phyloP scores from a whole-genome alignment of 2,888 invertebrate genomes.

The Glaucopsyche alexis region DNA sequence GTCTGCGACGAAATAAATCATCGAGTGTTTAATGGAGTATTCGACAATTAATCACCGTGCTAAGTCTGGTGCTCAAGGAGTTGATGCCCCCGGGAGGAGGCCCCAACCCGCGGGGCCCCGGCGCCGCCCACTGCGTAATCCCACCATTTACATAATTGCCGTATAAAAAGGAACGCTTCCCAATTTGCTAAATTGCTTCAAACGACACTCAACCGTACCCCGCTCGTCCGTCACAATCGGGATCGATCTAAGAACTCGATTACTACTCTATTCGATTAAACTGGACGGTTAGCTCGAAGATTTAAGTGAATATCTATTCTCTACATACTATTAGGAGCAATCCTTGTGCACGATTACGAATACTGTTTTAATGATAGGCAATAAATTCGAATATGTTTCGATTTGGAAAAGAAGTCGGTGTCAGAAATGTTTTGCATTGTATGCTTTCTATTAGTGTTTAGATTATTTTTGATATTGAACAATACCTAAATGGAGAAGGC shows the following conservation, averaged over 20 bases:
- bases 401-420: no score
- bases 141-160: constrained; percentile 80
- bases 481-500: no score
- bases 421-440: not conserved
- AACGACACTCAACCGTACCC: constrained; percentile 66
- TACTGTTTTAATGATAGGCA: not conserved
- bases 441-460: not conserved
- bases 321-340: not conserved
- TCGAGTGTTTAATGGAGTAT: constrained; percentile 56
- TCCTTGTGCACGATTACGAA: not conserved
- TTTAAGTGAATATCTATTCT: not conserved
- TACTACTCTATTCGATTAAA: constrained; percentile 36
- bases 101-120: constrained; percentile 54
- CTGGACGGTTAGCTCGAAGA: not conserved
- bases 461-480: not conserved
- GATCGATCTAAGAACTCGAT: constrained; percentile 38
- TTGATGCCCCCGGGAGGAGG: constrained; percentile 62
- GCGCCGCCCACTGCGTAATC: constrained; percentile 77
- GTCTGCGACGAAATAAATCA: constrained; percentile 72
- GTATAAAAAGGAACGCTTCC: constrained; percentile 78
- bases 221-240: constrained; percentile 49
- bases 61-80: constrained; percentile 66
- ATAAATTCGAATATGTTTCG: constrained; percentile 8
- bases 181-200: constrained; percentile 79
- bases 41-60: constrained; percentile 73